Percentiles rank a stretch among this genome's conserved stretches.
phyloP scores from a whole-genome alignment of 2,888 invertebrate species.

The Anaspis maculata region DNA sequence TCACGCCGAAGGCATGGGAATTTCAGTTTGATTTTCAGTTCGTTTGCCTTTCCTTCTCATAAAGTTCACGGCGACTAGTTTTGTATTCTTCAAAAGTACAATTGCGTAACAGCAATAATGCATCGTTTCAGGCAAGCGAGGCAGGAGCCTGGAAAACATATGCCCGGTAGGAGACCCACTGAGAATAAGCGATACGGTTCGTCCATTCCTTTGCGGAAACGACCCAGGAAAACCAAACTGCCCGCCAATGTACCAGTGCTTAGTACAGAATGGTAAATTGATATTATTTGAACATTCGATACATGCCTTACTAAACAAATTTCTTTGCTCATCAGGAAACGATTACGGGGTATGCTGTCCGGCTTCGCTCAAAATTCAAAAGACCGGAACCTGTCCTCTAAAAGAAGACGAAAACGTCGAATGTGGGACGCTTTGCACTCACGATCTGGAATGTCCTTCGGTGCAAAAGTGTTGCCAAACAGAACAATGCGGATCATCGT shows the following conservation, averaged over 20 bases:
- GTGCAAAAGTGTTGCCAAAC: conserved; percentile 76
- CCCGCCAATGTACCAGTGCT: conserved; percentile 72
- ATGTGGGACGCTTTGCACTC: conserved; percentile 62
- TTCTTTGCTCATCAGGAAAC: conserved; percentile 55
- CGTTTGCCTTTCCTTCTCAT: conserved; percentile 12
- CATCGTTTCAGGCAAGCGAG: conserved; percentile 55
- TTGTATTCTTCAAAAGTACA: conserved; percentile 11
- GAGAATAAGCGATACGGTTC: conserved; percentile 60
- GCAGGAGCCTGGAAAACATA: conserved; percentile 66
- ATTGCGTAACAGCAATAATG: conserved; percentile 2
- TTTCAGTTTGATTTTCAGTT: conserved; percentile 12
- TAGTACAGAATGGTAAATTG: conserved; percentile 58
- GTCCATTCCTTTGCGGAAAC: conserved; percentile 76
- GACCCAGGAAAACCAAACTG: conserved; percentile 76
- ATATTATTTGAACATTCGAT: conserved; percentile 2
- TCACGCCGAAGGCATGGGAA: conserved; percentile 14
- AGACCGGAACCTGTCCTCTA: conserved; percentile 69
- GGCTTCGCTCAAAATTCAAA: conserved; percentile 63
- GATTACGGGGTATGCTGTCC: conserved; percentile 87
- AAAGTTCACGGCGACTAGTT: conserved; percentile 11
- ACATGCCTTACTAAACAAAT: background rate
- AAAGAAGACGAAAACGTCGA: conserved; percentile 39
- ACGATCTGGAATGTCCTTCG: conserved; percentile 74
- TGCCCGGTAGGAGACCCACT: conserved; percentile 71
- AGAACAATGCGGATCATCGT: conserved; percentile 64